These are phyloP conservation scores for Dendrophyllia cribrosa DNA, from an alignment of 64 coral and sea anemone species.

Conservation along the genomic window DNA sequence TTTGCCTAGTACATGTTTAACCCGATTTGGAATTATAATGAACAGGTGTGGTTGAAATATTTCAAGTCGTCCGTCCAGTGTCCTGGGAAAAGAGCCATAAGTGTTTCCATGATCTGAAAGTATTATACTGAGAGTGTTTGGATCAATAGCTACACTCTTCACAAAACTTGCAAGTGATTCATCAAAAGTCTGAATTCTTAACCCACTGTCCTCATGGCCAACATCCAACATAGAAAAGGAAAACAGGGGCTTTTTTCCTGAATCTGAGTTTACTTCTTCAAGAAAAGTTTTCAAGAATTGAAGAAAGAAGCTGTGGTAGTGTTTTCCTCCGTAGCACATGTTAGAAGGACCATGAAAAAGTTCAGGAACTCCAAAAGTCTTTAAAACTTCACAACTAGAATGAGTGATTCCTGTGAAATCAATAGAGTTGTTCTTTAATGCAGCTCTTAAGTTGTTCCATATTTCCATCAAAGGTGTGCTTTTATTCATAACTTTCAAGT, in stretches of 20 bases:
- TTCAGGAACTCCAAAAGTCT: not conserved
- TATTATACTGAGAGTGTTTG: constrained; percentile 74
- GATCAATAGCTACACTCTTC: constrained; percentile 10
- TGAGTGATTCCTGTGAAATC: constrained; percentile 91
- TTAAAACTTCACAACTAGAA: constrained; percentile 81
- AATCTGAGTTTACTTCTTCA: constrained; percentile 14
- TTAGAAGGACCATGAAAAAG: constrained; percentile 76
- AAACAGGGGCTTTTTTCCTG: constrained; percentile 45
- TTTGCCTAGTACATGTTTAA: constrained; percentile 52
- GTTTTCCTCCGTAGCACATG: constrained; percentile 91
- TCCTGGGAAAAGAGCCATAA: constrained; percentile 47
- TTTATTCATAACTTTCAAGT: constrained; percentile 41
- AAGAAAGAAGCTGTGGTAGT: constrained; percentile 82
- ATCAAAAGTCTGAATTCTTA: constrained; percentile 70
- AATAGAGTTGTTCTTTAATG: constrained; percentile 48
- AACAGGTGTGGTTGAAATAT: constrained; percentile 76
- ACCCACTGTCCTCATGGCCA: constrained; percentile 62
- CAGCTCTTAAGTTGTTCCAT: constrained; percentile 59
- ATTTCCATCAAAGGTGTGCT: not conserved
- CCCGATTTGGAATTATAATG: constrained; percentile 56
- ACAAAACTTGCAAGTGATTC: constrained; percentile 40
- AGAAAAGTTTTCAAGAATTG: constrained; percentile 45
- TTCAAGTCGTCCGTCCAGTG: constrained; percentile 67
- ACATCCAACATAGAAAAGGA: constrained; percentile 54
- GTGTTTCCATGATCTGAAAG: constrained; percentile 85